A percentile compares a stretch with the other conserved stretches of the same genome.
These are phyloP conservation scores for Mastacembelus armatus DNA, from an alignment of 2,797 vertebrate genomes.

Conservation along the genomic window DNA sequence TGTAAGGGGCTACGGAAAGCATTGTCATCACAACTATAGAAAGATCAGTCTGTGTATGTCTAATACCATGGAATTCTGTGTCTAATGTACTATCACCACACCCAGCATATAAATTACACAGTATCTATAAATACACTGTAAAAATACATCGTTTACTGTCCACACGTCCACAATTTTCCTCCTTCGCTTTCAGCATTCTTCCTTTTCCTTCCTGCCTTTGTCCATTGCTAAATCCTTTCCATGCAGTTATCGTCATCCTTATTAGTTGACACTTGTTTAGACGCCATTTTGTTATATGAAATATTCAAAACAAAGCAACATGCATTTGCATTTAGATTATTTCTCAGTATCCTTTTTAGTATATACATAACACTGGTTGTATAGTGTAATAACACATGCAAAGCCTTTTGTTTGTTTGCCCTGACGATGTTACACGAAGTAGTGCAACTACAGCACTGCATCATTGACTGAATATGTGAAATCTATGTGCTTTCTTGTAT, in stretches of 20 bases:
- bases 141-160: conserved; percentile 51
- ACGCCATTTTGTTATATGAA: neutral
- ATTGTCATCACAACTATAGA: too few relatives aligned
- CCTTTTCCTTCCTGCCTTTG: neutral
- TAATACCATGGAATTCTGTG: conserved; percentile 23
- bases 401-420: conserved; percentile 15
- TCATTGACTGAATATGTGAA: conserved; percentile 2
- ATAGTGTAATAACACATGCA: conserved; percentile 37
- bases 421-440: conserved; percentile 20
- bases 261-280: neutral
- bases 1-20: too few relatives aligned
- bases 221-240: conserved; percentile 1
- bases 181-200: neutral
- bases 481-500: too few relatives aligned
- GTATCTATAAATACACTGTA: too few relatives aligned
- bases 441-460: conserved; percentile 16
- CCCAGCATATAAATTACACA: conserved; percentile 19
- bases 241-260: neutral
- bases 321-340: conserved; percentile 14
- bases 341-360: conserved; percentile 2
- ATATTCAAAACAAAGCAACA: neutral
- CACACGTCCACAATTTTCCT: neutral
- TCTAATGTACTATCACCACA: conserved; percentile 18
- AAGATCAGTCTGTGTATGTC: too few relatives aligned
- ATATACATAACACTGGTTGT: conserved; percentile 3